Percentiles rank a stretch among this genome's conserved stretches.
These are phyloP conservation scores for Pangasius mekongensis DNA, from an alignment of 2,797 vertebrate genomes.

Conservation along the genomic window DNA sequence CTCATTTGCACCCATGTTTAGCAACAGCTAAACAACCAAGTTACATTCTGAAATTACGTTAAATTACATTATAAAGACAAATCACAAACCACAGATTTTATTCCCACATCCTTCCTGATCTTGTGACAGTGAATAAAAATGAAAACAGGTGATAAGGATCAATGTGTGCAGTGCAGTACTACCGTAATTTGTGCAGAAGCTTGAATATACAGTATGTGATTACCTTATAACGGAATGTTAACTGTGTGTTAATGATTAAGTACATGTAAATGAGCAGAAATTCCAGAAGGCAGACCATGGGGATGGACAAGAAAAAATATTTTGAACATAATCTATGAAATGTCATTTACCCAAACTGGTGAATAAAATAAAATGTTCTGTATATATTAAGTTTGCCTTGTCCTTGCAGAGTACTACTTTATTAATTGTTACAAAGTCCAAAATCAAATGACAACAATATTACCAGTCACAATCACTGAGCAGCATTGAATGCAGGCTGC, in stretches of 20 bases:
- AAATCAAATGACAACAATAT: not conserved
- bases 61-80: not conserved
- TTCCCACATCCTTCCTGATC: not conserved
- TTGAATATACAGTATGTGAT: too few species aligned
- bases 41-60: not conserved
- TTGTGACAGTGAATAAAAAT: not conserved
- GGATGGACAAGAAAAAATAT: not conserved
- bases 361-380: too few species aligned
- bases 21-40: not conserved
- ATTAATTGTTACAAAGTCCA: not conserved
- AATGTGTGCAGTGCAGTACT: not conserved
- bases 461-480: not conserved
- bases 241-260: not conserved
- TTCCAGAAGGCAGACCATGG: not conserved
- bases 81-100: not conserved
- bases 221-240: too few species aligned
- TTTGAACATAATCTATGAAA: not conserved
- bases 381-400: not conserved
- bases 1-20: too few species aligned
- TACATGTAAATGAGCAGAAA: not conserved
- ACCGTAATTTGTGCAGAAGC: not conserved
- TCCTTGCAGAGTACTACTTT: not conserved
- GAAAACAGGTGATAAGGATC: not conserved
- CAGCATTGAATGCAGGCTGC: not conserved
- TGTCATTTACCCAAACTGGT: not conserved